Evolutionary conservation across 1,140 invertebrate species (phyloP).

Genomic region (Spodoptera frugiperda): DNA sequence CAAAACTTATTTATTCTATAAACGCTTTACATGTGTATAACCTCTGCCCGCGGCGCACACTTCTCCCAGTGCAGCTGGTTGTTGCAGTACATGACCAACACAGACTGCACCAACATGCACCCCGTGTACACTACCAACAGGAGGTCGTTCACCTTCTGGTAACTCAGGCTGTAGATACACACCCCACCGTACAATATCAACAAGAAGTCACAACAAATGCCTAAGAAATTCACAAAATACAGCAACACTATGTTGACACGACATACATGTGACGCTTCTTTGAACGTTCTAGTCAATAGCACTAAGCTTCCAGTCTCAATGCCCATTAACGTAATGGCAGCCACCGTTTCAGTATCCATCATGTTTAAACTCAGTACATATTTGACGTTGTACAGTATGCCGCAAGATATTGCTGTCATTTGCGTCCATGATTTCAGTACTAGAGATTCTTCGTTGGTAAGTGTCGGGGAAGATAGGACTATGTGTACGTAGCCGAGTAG

Average conservation of each 20-base stretch:
- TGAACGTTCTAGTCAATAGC: not conserved
- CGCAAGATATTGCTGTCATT: no score
- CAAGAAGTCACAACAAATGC: not conserved
- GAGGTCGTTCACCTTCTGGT: not conserved
- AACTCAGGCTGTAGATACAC: not conserved
- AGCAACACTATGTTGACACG: not conserved
- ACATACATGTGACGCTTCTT: not conserved
- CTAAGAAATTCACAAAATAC: conserved; percentile 2
- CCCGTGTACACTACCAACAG: not conserved
- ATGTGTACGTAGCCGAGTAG: not conserved
- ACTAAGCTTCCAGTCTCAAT: not conserved
- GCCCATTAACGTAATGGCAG: not conserved
- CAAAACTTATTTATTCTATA: not conserved
- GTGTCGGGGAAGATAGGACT: not conserved
- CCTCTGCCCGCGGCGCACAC: not conserved
- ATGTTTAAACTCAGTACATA: not conserved
- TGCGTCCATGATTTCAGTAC: not conserved
- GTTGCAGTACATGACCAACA: not conserved
- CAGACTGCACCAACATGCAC: not conserved
- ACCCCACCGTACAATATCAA: not conserved
- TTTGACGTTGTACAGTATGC: not conserved
- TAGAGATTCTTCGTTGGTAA: not conserved
- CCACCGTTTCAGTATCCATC: not conserved
- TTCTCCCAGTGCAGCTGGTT: conserved; percentile 21
- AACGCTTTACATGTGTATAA: not conserved